Evolutionary conservation across 2,797 vertebrate species (phyloP).

Genomic region (Melopsittacus undulatus): DNA sequence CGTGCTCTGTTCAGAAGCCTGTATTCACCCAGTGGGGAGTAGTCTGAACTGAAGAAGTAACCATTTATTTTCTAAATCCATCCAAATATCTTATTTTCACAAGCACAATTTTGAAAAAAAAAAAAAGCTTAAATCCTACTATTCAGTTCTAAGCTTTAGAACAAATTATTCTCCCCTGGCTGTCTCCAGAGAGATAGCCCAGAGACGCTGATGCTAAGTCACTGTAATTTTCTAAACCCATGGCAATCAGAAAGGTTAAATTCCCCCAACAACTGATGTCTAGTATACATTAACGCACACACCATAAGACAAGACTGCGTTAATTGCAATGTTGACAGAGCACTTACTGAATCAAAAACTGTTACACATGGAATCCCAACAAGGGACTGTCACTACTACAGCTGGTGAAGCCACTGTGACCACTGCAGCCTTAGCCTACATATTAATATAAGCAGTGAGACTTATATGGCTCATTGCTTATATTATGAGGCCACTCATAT

Average conservation of each 20-base stretch:
- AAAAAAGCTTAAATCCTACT: not conserved
- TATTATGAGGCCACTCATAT: not conserved
- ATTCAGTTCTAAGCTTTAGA: not conserved
- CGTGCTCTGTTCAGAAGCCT: not conserved
- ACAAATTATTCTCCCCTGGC: not conserved
- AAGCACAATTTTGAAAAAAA: not conserved
- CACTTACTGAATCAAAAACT: not conserved
- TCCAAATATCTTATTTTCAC: not conserved
- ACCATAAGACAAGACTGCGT: not conserved
- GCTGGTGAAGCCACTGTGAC: not conserved
- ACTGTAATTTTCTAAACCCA: not conserved
- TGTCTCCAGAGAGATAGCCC: not conserved
- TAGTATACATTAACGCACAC: not conserved
- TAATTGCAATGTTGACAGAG: not conserved
- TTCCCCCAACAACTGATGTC: not conserved
- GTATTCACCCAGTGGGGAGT: not conserved
- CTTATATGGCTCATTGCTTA: too few relatives aligned
- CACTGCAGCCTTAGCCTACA: not conserved
- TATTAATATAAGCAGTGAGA: not conserved
- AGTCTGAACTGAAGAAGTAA: not conserved
- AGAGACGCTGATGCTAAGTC: not conserved
- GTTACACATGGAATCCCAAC: not conserved
- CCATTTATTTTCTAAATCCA: not conserved
- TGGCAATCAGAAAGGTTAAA: not conserved
- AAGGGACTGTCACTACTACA: not conserved